phyloP scores from a whole-genome alignment of 2,113 vertebrate genomes.

The Gasterosteus nipponicus region DNA sequence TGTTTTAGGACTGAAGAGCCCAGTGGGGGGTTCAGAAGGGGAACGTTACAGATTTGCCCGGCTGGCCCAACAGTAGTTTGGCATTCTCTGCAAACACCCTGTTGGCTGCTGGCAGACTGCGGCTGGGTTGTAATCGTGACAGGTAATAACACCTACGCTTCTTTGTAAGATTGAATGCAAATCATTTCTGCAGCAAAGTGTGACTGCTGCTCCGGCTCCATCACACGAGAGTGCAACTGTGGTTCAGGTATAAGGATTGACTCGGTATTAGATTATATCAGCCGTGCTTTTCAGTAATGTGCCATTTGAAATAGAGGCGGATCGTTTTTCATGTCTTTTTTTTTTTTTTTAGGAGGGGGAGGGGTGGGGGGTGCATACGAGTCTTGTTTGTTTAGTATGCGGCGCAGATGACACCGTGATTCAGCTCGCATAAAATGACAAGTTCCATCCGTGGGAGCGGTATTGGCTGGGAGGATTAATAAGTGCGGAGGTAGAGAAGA shows the following conservation, averaged over 20 bases:
- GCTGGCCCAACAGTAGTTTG: background rate
- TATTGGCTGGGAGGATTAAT: slow-evolving; percentile 47
- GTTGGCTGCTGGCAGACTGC: slow-evolving; percentile 59
- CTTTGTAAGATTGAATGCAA: slow-evolving; percentile 71
- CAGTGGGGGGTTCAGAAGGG: background rate
- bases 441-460: slow-evolving; percentile 35
- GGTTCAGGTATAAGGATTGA: slow-evolving; percentile 45
- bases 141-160: slow-evolving; percentile 58
- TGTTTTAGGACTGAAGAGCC: background rate
- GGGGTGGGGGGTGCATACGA: background rate
- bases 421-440: slow-evolving; percentile 43
- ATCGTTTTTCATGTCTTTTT: slow-evolving; percentile 9
- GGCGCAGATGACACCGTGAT: slow-evolving; percentile 32
- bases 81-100: slow-evolving; percentile 8
- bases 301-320: slow-evolving; percentile 13
- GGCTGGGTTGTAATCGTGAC: slow-evolving; percentile 57
- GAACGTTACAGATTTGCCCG: slow-evolving; percentile 18
- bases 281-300: slow-evolving; percentile 36
- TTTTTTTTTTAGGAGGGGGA: background rate
- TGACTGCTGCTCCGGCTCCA: slow-evolving; percentile 25
- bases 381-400: slow-evolving; percentile 37
- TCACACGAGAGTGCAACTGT: slow-evolving; percentile 22
- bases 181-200: slow-evolving; percentile 50
- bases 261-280: slow-evolving; percentile 51
- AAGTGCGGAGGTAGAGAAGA: slow-evolving; percentile 38